Conservation (phyloP, 1,140 invertebrate species). For the Thaumetopoea pityocampa region DNA sequence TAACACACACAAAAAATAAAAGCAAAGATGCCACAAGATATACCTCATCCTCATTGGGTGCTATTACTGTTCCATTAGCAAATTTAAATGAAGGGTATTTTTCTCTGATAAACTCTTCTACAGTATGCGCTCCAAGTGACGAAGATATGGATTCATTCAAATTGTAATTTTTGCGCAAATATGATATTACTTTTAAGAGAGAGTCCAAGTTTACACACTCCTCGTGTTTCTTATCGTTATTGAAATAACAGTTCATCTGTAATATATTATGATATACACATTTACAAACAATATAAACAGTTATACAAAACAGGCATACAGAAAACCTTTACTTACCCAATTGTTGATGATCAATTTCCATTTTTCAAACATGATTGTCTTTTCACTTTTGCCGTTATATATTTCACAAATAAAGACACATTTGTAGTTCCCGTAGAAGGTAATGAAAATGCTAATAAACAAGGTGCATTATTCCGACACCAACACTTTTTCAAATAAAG, state of each 20-base stretch:
- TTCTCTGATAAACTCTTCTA: conserved; percentile 56
- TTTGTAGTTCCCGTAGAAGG: too few relatives aligned
- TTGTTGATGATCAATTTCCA: too few relatives aligned
- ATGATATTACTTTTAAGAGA: conserved; percentile 49
- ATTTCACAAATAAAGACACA: too few relatives aligned
- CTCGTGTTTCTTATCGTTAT: conserved; percentile 32
- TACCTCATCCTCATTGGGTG: conserved; percentile 39
- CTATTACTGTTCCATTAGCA: conserved; percentile 49
- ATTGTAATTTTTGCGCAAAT: conserved; percentile 51
- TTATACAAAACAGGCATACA: too few relatives aligned
- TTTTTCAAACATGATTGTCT: too few relatives aligned
- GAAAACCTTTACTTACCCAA: too few relatives aligned
- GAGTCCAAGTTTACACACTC: conserved; percentile 37
- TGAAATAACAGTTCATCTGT: conserved; percentile 63
- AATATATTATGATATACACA: too few relatives aligned
- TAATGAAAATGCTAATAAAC: too few relatives aligned
- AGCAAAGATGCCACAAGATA: conserved; percentile 54
- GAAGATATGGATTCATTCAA: conserved; percentile 62
- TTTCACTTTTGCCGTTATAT: too few relatives aligned
- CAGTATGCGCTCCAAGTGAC: conserved; percentile 44
- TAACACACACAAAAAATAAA: conserved; percentile 63
- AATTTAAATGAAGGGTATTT: conserved; percentile 62
- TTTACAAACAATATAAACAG: too few relatives aligned
- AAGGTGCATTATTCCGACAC: too few relatives aligned
- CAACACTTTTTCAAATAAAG: too few relatives aligned